These are phyloP conservation scores for Lampropteryx suffumata DNA, from an alignment of 2,888 invertebrate genomes.

Conservation along the genomic window DNA sequence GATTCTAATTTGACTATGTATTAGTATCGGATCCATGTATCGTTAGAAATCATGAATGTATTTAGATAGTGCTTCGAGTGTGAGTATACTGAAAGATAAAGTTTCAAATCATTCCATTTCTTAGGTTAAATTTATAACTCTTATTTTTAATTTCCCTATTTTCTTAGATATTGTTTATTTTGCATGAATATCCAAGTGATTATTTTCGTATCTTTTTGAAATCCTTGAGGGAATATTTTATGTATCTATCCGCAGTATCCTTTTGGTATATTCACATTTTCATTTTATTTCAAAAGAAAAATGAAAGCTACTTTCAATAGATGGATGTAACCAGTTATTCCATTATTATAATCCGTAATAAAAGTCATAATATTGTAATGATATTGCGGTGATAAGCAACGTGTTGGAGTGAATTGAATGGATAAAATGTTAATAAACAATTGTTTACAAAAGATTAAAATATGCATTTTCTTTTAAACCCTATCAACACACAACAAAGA, in stretches of 20 bases:
- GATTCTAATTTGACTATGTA: conserved; percentile 63
- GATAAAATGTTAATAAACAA: conserved; percentile 84
- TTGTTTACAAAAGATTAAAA: conserved; percentile 82
- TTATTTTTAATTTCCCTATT: conserved; percentile 64
- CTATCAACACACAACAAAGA: too few relatives aligned
- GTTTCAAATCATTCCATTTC: conserved; percentile 79
- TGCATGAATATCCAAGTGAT: conserved; percentile 64
- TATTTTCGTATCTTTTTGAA: conserved; percentile 48
- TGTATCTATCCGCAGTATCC: conserved; percentile 47
- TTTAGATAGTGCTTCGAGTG: conserved; percentile 55
- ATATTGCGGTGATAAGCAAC: conserved; percentile 71
- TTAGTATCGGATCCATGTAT: conserved; percentile 60
- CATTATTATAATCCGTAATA: conserved; percentile 70
- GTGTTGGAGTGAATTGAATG: conserved; percentile 43
- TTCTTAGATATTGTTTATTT: conserved; percentile 61
- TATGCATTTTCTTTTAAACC: conserved; percentile 59
- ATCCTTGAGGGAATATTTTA: conserved; percentile 57
- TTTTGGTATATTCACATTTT: conserved; percentile 78
- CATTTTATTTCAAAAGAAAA: conserved; percentile 75
- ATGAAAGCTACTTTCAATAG: conserved; percentile 71
- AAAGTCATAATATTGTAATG: conserved; percentile 77
- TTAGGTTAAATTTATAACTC: conserved; percentile 59
- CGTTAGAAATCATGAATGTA: conserved; percentile 65
- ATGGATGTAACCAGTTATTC: conserved; percentile 67
- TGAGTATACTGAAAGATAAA: conserved; percentile 78